Evolutionary conservation across 2,888 invertebrate genomes (phyloP), one percentile per base, ranked within the genome.

Genomic region (Ypsolopha scabrella): DNA sequence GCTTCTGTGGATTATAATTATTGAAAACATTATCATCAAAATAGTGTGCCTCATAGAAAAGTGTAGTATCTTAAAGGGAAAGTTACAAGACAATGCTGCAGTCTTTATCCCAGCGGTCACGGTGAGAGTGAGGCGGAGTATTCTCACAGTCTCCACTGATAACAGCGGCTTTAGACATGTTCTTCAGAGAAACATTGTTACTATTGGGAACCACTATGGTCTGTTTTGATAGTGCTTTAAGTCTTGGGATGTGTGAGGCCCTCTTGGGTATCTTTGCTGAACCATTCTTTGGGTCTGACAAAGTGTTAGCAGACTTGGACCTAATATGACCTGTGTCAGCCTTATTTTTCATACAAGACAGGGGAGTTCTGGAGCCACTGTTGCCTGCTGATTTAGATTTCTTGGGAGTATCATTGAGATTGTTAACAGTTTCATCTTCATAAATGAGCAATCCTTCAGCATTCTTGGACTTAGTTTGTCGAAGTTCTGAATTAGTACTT

Each of bases 391-490:
- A 67, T 67, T 80, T 75, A 0, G 75, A 66, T 62, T 85, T 82
- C 56, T 75, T 79, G 2, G 80, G 79, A 50, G 80, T 79, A 47
- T 69, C 72, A 64, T 64, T 69, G 10, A 70, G 52, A 52, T 52
- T 37, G 41, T 60, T 54, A 52, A 56, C 57, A n/a, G 64, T 55
- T 48, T 85, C 77, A 75, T 90, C 90, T 76, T 90, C 89, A 72
- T 89, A 90, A 56, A 90, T 88, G n/a, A 89, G 68, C 48, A 89
- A 69, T 4, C 83, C 87, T 51, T 89, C 80, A 57, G 79, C 66
- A 58, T 79, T 82, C 51, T 80, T 68, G 58, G 58, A 49, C 53
- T 68, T 72, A 34, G 62, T 62, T 54, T 75, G 70, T 6, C 72
- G 67, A 7, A 77, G 64, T 54, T 81, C 78, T 38, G 61, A 62